Conservation (phyloP, 1,140 invertebrate species). For the Carposina sasakii region DNA sequence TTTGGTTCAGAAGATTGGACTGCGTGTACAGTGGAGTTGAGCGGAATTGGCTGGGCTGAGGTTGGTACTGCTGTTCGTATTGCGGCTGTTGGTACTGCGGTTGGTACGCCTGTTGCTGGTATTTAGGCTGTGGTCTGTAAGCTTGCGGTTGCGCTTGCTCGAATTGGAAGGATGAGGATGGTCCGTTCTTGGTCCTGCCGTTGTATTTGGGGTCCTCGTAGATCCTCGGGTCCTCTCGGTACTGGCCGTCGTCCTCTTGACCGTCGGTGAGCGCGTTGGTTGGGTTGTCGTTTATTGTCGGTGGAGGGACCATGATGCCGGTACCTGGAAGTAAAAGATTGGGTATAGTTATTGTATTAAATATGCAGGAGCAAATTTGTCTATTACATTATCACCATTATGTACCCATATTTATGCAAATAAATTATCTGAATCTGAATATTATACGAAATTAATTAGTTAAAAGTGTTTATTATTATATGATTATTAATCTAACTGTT, state of each 20-base stretch:
- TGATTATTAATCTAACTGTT: too few species aligned
- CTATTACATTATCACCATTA: too few species aligned
- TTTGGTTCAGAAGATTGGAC: conserved; percentile 20
- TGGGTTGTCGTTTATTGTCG: conserved; percentile 73
- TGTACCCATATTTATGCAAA: too few species aligned
- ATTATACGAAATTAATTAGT: too few species aligned
- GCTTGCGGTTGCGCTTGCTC: conserved; percentile 49
- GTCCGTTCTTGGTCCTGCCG: conserved; percentile 61
- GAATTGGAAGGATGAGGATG: conserved; percentile 40
- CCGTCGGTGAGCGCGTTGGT: conserved; percentile 74
- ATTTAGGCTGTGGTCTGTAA: conserved; percentile 25
- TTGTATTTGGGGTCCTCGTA: conserved; percentile 83
- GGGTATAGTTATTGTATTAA: conserved; percentile 1
- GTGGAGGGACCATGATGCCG: conserved; percentile 86
- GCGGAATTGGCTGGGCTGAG: conserved; percentile 29
- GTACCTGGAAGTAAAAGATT: conserved; percentile 69
- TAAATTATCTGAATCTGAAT: too few species aligned
- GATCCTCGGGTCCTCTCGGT: conserved; percentile 85
- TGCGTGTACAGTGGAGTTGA: conserved; percentile 30
- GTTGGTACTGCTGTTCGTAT: conserved; percentile 35
- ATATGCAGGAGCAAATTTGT: too few species aligned
- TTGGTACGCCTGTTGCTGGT: conserved; percentile 18
- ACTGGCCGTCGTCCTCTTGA: conserved; percentile 86
- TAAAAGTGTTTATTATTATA: too few species aligned
- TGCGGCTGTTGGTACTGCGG: conserved; percentile 26